Base-by-base conservation (phyloP, 2,797 vertebrate genomes). In the Oceanodroma leucorhoa region DNA sequence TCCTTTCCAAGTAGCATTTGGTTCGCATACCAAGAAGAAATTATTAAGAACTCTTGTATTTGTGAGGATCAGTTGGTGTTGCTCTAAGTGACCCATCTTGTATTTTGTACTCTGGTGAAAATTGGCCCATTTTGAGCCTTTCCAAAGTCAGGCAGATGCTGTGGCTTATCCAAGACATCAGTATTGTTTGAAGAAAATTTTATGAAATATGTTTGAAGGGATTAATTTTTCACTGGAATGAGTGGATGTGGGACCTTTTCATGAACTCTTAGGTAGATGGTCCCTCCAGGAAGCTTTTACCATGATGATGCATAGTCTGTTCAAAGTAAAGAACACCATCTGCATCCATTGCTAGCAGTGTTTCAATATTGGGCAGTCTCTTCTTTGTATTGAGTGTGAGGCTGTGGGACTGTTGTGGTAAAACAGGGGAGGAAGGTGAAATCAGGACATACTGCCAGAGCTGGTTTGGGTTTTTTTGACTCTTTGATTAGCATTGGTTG, bases 221-320 rank as follows among this genome's bases (percentile, higher is more conserved):
- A n/a, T 72, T 8, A 0, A 0, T 67, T 87, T 76, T 93, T 75
- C 38, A 46, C 17, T 79, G 38, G 27, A 73, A 12, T 73, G n/a
- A 57, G 8, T 14, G 16, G 4, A 2, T 58, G 14, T 72, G 30
- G 5, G 17, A 23, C 16, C 14, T 71, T 65, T 71, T 55, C 1
- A 2, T 36, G 30, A 70, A 17, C n/a, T 71, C 12, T 38, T n/a
- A 7, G 10, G 38, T 50, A 53, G 27, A 8, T 13, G 38, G 11
- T n/a, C 22, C 41, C 34, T 73, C 20, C 40, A 46, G 51, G 32
- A 50, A 21, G 5, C 27, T 79, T 77, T 76, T 13, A 8, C 10
- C 0, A 0, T 41, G 32, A 30, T 69, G 45, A 22, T 0, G 1
- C 3, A 9, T 9, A 29, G 26, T 40, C 46, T 66, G 8, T 79